Evolutionary conservation across 2,113 vertebrate genomes (phyloP).

Genomic region (Chionodraco myersi): DNA sequence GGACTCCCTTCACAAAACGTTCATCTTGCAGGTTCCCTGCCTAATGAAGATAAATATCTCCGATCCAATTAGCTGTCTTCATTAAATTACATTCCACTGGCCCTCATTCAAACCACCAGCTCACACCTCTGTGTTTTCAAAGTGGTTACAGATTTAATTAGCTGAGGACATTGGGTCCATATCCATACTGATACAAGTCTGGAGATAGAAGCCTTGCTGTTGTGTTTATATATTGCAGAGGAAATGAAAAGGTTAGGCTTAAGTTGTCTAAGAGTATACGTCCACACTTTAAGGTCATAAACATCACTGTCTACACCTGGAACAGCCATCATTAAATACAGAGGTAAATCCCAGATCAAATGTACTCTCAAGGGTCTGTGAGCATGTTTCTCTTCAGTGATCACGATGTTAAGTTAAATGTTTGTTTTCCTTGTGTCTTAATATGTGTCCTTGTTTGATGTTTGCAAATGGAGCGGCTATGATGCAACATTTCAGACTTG

Average conservation of each 20-base stretch:
- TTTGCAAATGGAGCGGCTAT: no score
- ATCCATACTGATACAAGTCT: slow-evolving; percentile 61
- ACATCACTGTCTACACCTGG: not conserved
- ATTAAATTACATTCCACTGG: slow-evolving; percentile 69
- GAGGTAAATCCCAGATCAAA: no score
- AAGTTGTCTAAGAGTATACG: not conserved
- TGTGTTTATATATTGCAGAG: slow-evolving; percentile 23
- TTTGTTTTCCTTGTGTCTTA: no score
- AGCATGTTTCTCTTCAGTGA: no score
- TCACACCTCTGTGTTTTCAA: slow-evolving; percentile 16
- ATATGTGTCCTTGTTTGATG: no score
- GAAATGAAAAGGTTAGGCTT: slow-evolving; percentile 18
- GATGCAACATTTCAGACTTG: no score
- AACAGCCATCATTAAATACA: not conserved
- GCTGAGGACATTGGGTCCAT: slow-evolving; percentile 63
- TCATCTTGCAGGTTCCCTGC: slow-evolving; percentile 41
- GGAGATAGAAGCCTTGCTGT: slow-evolving; percentile 38
- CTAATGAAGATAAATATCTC: slow-evolving; percentile 49
- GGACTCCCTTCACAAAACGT: slow-evolving; percentile 43
- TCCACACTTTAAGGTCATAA: not conserved
- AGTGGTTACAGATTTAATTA: slow-evolving; percentile 80
- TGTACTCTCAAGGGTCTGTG: no score
- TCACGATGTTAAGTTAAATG: no score
- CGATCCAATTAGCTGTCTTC: slow-evolving; percentile 72
- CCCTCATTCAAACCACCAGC: slow-evolving; percentile 60